A percentile compares a stretch with the other conserved stretches of the same genome.
phyloP scores from a whole-genome alignment of 92 coral and sea anemone genomes.

The Scolanthus callimorphus region DNA sequence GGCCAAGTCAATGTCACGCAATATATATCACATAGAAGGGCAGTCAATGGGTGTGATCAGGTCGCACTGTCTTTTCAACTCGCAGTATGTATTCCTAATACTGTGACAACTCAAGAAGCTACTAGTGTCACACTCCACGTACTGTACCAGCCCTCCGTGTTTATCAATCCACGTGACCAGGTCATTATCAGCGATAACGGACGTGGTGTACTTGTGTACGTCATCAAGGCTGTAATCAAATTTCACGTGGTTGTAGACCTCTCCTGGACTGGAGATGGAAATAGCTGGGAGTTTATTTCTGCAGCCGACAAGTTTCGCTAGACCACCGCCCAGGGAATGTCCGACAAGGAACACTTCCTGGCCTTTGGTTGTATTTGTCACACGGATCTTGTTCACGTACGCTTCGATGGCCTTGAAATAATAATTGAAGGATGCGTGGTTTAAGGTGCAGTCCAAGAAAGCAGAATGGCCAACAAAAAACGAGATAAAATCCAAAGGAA shows the following conservation, averaged over 20 bases:
- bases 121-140: slow-evolving; percentile 36
- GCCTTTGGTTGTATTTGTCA: slow-evolving; percentile 12
- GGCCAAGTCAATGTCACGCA: slow-evolving; percentile 37
- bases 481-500: slow-evolving; percentile 44
- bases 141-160: slow-evolving; percentile 70
- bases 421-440: slow-evolving; percentile 30
- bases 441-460: slow-evolving; percentile 40
- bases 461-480: slow-evolving; percentile 36
- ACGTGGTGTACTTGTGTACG: slow-evolving; percentile 53
- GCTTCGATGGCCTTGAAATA: slow-evolving; percentile 35
- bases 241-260: slow-evolving; percentile 50
- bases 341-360: slow-evolving; percentile 46
- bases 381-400: slow-evolving; percentile 15
- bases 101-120: slow-evolving; percentile 40
- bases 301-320: slow-evolving; percentile 69
- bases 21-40: slow-evolving; percentile 52
- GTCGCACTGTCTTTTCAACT: slow-evolving; percentile 53
- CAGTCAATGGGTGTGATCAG: slow-evolving; percentile 37
- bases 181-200: slow-evolving; percentile 58
- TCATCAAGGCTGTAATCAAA: slow-evolving; percentile 39
- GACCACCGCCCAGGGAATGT: slow-evolving; percentile 67
- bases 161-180: slow-evolving; percentile 65
- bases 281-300: slow-evolving; percentile 39
- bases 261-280: slow-evolving; percentile 65
- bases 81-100: slow-evolving; percentile 55